These are phyloP conservation scores for Allobates femoralis DNA, from an alignment of 2,797 vertebrate genomes.

Conservation along the genomic window DNA sequence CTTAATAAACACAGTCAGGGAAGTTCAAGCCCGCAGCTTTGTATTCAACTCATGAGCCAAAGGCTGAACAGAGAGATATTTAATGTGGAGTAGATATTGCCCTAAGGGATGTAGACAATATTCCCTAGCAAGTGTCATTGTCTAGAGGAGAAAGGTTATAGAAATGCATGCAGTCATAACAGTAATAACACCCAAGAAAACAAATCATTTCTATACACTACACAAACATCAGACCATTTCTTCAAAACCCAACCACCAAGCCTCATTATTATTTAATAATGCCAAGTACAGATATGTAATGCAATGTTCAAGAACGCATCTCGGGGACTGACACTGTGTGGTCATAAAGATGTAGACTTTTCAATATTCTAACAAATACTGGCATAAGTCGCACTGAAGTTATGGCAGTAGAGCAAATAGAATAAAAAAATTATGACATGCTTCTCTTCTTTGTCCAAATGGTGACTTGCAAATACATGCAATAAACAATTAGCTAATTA, in stretches of 20 bases:
- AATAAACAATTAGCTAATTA: no score
- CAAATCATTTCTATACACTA: not conserved
- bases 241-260: not conserved
- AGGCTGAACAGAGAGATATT: slow-evolving; percentile 8
- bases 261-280: not conserved
- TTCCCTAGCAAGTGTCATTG: not conserved
- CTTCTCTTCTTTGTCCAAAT: no score
- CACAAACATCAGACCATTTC: not conserved
- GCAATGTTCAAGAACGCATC: no score
- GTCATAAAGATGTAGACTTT: no score
- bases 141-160: not conserved
- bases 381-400: no score
- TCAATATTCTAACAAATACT: no score
- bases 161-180: not conserved
- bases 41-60: not conserved
- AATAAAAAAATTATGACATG: no score
- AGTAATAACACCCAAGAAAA: not conserved
- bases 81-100: not conserved
- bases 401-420: no score
- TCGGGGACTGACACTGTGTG: no score
- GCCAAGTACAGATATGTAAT: no score
- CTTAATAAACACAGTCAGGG: slow-evolving; percentile 1
- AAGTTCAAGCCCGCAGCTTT: not conserved
- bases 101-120: not conserved
- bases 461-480: no score